Evolutionary conservation across 1,140 invertebrate genomes (phyloP).

Genomic region (Rhizoglyphus robini): DNA sequence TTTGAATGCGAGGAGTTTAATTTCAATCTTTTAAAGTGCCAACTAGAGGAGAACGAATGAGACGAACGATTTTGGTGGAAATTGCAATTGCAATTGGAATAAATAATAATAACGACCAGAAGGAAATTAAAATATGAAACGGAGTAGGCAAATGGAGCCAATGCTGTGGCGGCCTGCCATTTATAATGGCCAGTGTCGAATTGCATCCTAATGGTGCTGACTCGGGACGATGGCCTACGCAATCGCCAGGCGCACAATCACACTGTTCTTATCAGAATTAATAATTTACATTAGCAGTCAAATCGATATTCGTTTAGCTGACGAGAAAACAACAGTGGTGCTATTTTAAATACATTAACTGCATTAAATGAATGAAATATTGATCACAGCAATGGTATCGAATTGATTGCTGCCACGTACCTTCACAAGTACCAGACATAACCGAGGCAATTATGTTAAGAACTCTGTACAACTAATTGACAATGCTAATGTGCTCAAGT

Average conservation of each 20-base stretch:
- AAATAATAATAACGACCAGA: conserved; percentile 2
- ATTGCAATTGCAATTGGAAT: not conserved
- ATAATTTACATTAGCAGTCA: conserved; percentile 5
- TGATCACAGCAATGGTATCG: too few species aligned
- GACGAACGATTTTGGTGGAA: not conserved
- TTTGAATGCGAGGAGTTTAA: conserved; percentile 9
- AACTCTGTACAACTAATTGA: too few species aligned
- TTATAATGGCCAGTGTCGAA: not conserved
- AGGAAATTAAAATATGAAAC: conserved; percentile 14
- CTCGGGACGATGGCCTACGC: not conserved
- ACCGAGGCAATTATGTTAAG: too few species aligned
- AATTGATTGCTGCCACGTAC: too few species aligned
- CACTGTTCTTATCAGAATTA: not conserved
- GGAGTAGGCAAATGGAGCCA: not conserved
- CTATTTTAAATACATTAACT: not conserved
- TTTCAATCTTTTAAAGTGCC: conserved; percentile 14
- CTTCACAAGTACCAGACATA: too few species aligned
- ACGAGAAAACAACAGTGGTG: not conserved
- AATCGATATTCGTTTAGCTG: too few species aligned
- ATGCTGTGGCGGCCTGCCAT: not conserved
- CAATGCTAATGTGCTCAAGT: too few species aligned
- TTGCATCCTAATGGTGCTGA: not conserved
- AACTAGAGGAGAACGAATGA: not conserved
- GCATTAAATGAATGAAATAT: too few species aligned
- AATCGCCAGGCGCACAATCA: not conserved